These are phyloP conservation scores for Axea sp. DNA, from an alignment of 2,888 invertebrate species.

Conservation along the genomic window DNA sequence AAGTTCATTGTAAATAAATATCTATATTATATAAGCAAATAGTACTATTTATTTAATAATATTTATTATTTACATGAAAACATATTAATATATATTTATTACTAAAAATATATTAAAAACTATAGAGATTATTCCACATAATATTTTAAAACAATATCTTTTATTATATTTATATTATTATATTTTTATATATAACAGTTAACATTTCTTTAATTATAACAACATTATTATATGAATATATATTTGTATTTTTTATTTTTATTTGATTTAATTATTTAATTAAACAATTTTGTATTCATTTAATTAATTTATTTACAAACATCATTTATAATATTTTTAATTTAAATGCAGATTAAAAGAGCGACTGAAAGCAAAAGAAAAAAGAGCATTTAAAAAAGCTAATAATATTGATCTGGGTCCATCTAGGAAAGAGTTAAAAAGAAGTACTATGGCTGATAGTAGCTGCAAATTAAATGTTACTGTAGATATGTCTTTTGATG, in stretches of 20 bases:
- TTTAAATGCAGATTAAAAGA: constrained; percentile 81
- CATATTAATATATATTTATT: no score
- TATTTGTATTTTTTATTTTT: no score
- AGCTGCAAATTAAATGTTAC: constrained; percentile 86
- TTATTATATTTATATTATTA: no score
- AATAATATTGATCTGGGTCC: constrained; percentile 88
- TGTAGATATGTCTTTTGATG: constrained; percentile 94
- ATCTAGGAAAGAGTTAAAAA: constrained; percentile 89
- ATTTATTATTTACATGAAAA: no score
- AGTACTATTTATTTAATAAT: no score
- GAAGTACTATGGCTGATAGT: constrained; percentile 85
- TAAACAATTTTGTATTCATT: not conserved
- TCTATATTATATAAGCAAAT: no score
- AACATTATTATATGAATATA: constrained; percentile 6
- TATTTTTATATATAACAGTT: not conserved
- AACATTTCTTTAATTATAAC: not conserved
- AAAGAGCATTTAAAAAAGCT: constrained; percentile 85
- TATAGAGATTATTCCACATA: no score
- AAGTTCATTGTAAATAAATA: no score
- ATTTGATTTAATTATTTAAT: not conserved
- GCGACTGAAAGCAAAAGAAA: constrained; percentile 85
- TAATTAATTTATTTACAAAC: constrained; percentile 1
- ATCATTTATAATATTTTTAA: not conserved
- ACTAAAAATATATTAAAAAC: no score
- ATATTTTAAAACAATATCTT: no score